Evolutionary conservation across 2,888 invertebrate species (phyloP).

Genomic region (Meganola albula): DNA sequence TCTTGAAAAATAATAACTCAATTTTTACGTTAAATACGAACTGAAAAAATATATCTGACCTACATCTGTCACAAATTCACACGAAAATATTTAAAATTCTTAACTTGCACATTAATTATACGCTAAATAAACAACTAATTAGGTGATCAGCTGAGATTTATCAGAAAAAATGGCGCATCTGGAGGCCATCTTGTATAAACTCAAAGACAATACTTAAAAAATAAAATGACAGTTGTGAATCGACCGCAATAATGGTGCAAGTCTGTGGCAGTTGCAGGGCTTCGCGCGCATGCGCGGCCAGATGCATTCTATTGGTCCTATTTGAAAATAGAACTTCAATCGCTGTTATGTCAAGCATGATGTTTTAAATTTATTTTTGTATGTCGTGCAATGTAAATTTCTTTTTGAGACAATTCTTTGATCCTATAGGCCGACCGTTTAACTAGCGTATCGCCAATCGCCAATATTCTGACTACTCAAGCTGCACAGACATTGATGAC

Average conservation of each 20-base stretch:
- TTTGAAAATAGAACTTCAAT: conserved; percentile 13
- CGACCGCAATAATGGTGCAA: conserved; percentile 42
- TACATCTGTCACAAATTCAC: conserved; percentile 50
- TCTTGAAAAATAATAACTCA: too few relatives aligned
- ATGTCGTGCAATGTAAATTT: too few relatives aligned
- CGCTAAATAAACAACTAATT: conserved; percentile 42
- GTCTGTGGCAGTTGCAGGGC: conserved; percentile 38
- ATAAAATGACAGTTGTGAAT: conserved; percentile 64
- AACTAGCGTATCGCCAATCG: too few relatives aligned
- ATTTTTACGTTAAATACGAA: too few relatives aligned
- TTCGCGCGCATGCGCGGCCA: conserved; percentile 56
- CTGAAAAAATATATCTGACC: too few relatives aligned
- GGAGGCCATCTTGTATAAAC: conserved; percentile 36
- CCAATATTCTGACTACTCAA: too few relatives aligned
- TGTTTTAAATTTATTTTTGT: too few relatives aligned
- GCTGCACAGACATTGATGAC: too few relatives aligned
- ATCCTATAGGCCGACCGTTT: too few relatives aligned
- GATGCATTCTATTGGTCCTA: conserved; percentile 37
- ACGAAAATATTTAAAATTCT: conserved; percentile 39
- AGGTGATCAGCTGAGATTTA: conserved; percentile 46
- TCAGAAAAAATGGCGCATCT: conserved; percentile 48
- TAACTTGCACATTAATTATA: conserved; percentile 30
- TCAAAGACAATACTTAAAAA: conserved; percentile 38
- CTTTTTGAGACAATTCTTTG: too few relatives aligned
- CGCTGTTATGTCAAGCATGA: too few relatives aligned